Conservation (phyloP, 2,888 invertebrate genomes). For the Hipparchia sbordonii region DNA sequence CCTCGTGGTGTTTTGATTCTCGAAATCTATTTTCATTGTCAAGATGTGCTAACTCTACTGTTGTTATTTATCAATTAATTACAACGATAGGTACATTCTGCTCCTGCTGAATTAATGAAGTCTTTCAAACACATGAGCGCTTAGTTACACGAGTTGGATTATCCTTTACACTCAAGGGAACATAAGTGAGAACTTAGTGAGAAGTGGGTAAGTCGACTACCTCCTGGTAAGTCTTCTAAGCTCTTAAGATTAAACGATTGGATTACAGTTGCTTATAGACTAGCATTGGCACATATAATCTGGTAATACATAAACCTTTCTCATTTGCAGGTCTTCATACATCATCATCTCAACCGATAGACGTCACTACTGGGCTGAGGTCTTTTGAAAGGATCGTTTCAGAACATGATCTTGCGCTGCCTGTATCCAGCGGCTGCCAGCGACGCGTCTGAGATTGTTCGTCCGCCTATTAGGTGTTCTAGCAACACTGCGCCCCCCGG, state of each 20-base stretch:
- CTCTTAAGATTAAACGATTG: slow-evolving; percentile 14
- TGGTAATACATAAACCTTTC: not conserved
- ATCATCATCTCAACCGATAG: not conserved
- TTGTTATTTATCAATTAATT: slow-evolving; percentile 62
- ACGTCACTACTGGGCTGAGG: not conserved
- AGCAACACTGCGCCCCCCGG: too few species aligned
- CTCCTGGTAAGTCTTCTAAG: slow-evolving; percentile 15
- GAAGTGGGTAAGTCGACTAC: slow-evolving; percentile 33
- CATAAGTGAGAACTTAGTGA: slow-evolving; percentile 25
- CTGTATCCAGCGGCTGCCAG: too few species aligned
- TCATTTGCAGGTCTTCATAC: not conserved
- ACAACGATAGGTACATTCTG: slow-evolving; percentile 48
- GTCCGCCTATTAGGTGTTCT: too few species aligned
- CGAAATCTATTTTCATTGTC: too few species aligned
- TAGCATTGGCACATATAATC: not conserved
- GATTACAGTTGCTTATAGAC: not conserved
- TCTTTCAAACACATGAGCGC: slow-evolving; percentile 62
- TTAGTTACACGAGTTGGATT: slow-evolving; percentile 47
- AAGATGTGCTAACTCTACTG: too few species aligned
- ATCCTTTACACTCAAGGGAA: slow-evolving; percentile 24
- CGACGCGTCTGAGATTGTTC: too few species aligned
- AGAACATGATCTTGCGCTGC: too few species aligned
- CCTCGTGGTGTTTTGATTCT: too few species aligned
- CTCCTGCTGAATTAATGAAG: slow-evolving; percentile 47
- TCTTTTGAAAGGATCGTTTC: too few species aligned